A percentile compares a stretch with the other conserved stretches of the same genome.
These are phyloP conservation scores for Lepidocolaptes lacrymiger DNA, from an alignment of 2,797 vertebrate species.

Conservation along the genomic window DNA sequence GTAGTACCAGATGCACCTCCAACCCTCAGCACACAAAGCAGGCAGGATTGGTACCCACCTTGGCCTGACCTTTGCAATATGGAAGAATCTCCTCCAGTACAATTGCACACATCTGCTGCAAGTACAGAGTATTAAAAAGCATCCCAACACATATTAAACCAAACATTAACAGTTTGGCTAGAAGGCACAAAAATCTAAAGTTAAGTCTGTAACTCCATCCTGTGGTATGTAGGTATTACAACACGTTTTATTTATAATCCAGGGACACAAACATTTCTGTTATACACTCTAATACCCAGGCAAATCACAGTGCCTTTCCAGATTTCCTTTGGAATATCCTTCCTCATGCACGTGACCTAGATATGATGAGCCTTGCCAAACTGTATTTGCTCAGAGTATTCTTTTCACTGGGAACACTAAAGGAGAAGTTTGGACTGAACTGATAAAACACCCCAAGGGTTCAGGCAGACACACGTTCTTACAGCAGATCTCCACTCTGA, in stretches of 20 bases:
- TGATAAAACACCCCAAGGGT: background rate
- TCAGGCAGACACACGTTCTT: background rate
- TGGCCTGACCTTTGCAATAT: background rate
- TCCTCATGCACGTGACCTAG: accelerated
- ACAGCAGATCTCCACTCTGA: background rate
- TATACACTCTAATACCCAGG: too few relatives aligned
- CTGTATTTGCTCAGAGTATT: background rate
- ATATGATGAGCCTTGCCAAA: background rate
- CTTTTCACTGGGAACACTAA: background rate
- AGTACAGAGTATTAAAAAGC: background rate
- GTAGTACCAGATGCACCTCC: background rate
- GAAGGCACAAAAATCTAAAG: constrained; percentile 30
- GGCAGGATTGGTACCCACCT: background rate
- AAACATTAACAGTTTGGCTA: background rate
- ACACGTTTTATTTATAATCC: background rate
- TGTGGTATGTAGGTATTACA: constrained; percentile 61
- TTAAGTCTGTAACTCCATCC: constrained; percentile 74
- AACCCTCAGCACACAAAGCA: background rate
- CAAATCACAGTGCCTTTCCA: background rate
- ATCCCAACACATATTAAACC: background rate
- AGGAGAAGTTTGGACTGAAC: background rate
- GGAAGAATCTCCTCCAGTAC: background rate
- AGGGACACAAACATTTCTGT: background rate
- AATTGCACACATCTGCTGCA: background rate
- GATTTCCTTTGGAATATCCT: background rate